Base-by-base conservation (phyloP, 2,888 invertebrate species). In the Oxystoma pomonae region DNA sequence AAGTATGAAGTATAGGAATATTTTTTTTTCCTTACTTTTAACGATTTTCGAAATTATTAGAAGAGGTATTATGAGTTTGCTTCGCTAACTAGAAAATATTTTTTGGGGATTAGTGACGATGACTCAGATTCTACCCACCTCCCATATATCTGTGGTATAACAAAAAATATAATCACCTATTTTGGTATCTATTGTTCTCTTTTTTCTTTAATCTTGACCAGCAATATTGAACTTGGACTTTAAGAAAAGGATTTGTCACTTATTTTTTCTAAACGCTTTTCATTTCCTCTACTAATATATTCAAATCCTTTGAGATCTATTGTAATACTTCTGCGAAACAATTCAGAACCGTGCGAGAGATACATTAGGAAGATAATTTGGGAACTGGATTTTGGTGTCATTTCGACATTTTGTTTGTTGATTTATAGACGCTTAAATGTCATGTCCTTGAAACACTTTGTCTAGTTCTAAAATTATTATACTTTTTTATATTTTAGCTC, bases 401-500 rank as follows among this genome's bases (percentile, higher is more conserved):
- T 35, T 35, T 35, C 35, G 35, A 35, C 3, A 35, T 35, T 12
- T 7, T 3, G 35, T 35, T 35, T 35, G 35, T 35, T 35, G 35
- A 35, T 35, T 35, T 35, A 35, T 35, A 35, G n/a, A 59, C 17
- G 17, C 18, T 18, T 53, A 20, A 19, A 57, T 61, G 17, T 60
- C 59, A 18, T 17, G 12, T 57, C 21, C 20, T 35, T 35, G 35
- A 35, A 35, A 35, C 35, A 35, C 5, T 35, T 35, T 35, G 5
- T 35, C 35, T 35, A 35, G 12, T 35, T 21, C 17, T 57, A 56
- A 60, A 58, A 20, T 17, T 58, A 58, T 56, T 52, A 21, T 21
- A 0, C 16, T 55, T 52, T 57, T 60, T 62, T 35, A 12, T 52
- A 67, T 83, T 83, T 59, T 80, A 90, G 90, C 85, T 74, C 96